Conservation (phyloP, 2,797 vertebrate genomes). For the Numenius phaeopus region DNA sequence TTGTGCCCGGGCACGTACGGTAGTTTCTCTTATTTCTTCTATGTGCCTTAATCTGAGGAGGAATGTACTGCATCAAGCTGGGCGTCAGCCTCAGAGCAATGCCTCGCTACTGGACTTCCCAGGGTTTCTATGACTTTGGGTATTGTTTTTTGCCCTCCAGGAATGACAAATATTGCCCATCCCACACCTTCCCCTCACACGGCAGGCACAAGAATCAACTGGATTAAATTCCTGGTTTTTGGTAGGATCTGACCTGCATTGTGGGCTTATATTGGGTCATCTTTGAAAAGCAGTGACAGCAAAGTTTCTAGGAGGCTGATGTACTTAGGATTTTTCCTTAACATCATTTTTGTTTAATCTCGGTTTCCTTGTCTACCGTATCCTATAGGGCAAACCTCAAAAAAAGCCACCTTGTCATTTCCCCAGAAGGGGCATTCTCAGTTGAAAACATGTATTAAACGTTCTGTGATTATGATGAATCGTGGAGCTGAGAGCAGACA, state of each 20-base stretch:
- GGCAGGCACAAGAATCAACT: not conserved
- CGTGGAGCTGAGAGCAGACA: not conserved
- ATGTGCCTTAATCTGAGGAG: not conserved
- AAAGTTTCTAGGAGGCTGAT: not conserved
- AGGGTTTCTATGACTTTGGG: not conserved
- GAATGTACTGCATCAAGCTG: not conserved
- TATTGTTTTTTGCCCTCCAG: not conserved
- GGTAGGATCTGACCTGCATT: not conserved
- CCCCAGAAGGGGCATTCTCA: not conserved
- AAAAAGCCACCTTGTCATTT: not conserved
- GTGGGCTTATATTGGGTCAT: not conserved
- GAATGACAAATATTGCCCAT: not conserved
- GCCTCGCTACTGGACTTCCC: not conserved
- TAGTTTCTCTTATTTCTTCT: not conserved
- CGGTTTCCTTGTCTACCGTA: not conserved
- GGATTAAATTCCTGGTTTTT: not conserved
- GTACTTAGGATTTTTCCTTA: not conserved
- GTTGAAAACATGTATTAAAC: not conserved
- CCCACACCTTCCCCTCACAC: not conserved
- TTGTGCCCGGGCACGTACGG: fast-evolving
- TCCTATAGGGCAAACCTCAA: not conserved
- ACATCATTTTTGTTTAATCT: not conserved
- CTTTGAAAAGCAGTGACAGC: not conserved
- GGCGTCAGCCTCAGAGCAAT: not conserved
- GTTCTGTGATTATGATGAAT: not conserved